Evolutionary conservation across 1,140 invertebrate species (phyloP).

Genomic region (Drosophila kanapiae): DNA sequence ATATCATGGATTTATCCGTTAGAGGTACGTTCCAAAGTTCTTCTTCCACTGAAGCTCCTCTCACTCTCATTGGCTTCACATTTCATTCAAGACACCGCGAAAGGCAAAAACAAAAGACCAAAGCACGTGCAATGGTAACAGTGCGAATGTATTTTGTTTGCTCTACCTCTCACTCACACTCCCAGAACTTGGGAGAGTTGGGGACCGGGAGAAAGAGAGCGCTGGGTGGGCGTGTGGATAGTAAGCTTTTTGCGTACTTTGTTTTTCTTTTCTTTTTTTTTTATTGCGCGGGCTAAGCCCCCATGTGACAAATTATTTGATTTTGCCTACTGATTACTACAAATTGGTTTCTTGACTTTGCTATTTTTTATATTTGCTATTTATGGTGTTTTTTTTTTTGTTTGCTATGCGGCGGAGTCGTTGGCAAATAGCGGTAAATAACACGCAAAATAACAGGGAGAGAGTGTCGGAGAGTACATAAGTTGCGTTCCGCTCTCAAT

Average conservation of each 20-base stretch:
- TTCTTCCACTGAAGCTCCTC: constrained; percentile 1
- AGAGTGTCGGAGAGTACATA: neutral
- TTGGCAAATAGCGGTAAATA: constrained; percentile 58
- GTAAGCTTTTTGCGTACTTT: constrained; percentile 17
- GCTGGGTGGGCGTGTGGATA: constrained; percentile 21
- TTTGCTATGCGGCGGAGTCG: constrained; percentile 43
- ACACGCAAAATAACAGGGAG: constrained; percentile 8
- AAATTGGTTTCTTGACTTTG: constrained; percentile 47
- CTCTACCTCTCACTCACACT: constrained; percentile 44
- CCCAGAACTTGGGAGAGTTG: constrained; percentile 15
- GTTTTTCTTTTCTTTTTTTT: neutral
- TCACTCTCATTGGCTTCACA: constrained; percentile 13
- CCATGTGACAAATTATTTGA: constrained; percentile 81
- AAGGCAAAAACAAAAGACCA: constrained; percentile 19
- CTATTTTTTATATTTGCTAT: constrained; percentile 24
- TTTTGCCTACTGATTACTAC: constrained; percentile 50
- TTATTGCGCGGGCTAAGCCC: constrained; percentile 42
- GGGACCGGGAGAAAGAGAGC: constrained; percentile 13
- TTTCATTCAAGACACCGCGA: constrained; percentile 42
- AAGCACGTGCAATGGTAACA: constrained; percentile 68
- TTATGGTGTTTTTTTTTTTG: constrained; percentile 5
- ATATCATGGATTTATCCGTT: constrained; percentile 78
- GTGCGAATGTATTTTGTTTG: constrained; percentile 64
- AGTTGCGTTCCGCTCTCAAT: constrained; percentile 24
- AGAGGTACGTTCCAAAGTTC: constrained; percentile 55